Conservation (phyloP, 37 sponge, comb jelly and placozoan genomes). For the Halisarca cf. caerulea region DNA sequence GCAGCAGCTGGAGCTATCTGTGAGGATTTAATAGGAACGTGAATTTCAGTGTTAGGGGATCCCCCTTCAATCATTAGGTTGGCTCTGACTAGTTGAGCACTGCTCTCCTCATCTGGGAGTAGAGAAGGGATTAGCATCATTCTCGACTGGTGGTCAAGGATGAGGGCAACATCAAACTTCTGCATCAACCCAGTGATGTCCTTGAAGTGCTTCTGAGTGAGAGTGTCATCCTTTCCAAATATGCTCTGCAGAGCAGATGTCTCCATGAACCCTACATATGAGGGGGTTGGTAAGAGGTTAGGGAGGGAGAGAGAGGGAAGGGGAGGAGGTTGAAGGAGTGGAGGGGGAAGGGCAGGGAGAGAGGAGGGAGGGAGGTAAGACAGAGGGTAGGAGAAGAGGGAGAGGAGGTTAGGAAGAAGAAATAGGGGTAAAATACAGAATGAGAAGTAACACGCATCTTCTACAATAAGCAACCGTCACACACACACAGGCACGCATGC, state of each 20-base stretch:
- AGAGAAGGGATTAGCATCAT: slow-evolving; percentile 80
- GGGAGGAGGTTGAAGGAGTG: background rate
- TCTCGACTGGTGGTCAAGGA: slow-evolving; percentile 27
- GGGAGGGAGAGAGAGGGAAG: slow-evolving; percentile 3
- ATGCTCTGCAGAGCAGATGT: slow-evolving; percentile 32
- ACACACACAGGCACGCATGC: no score
- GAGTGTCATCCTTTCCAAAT: slow-evolving; percentile 8
- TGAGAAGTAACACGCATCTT: no score
- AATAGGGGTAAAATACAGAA: background rate
- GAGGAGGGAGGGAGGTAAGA: background rate
- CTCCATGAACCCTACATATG: slow-evolving; percentile 66
- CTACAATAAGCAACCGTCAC: no score
- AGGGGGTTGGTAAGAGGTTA: no score
- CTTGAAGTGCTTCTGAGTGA: background rate
- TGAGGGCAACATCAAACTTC: slow-evolving; percentile 79
- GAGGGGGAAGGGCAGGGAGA: background rate
- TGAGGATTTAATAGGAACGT: background rate
- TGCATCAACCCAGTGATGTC: slow-evolving; percentile 69
- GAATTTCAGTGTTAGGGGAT: background rate
- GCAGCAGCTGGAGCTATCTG: slow-evolving; percentile 17
- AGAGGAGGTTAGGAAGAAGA: background rate
- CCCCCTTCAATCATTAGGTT: background rate
- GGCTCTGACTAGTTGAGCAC: slow-evolving; percentile 38
- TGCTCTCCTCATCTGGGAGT: slow-evolving; percentile 56
- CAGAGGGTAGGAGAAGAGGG: background rate